A percentile compares a stretch with the other conserved stretches of the same genome.
Conservation (phyloP, 2,113 vertebrate species). For the Pangasianodon hypophthalmus region DNA sequence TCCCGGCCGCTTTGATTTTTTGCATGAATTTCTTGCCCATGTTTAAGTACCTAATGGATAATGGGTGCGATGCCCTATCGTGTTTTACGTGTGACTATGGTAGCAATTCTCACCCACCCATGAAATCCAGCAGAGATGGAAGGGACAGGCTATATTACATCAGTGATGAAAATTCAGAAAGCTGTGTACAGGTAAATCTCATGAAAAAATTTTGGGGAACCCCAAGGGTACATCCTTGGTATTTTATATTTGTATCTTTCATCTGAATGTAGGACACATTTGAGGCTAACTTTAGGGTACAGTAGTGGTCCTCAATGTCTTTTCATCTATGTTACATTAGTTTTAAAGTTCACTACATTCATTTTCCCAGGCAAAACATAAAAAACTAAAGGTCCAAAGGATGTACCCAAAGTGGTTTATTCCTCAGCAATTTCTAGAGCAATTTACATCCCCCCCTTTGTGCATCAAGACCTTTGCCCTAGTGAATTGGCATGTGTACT, state of each 20-base stretch:
- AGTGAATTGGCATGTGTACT: neutral
- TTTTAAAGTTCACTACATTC: neutral
- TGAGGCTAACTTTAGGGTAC: neutral
- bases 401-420: neutral
- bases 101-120: constrained; percentile 78
- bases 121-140: constrained; percentile 54
- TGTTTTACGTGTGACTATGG: constrained; percentile 87
- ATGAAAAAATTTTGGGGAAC: neutral
- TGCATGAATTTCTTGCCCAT: constrained; percentile 82
- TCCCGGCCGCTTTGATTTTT: constrained; percentile 91
- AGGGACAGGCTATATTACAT: constrained; percentile 37
- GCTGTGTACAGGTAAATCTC: constrained; percentile 60
- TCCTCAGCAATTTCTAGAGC: neutral
- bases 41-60: constrained; percentile 89
- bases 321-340: neutral
- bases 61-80: constrained; percentile 82
- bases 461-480: neutral
- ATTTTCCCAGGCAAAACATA: neutral
- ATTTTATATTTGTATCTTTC: neutral
- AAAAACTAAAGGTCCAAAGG: neutral
- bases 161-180: neutral
- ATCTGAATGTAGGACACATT: neutral
- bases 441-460: neutral
- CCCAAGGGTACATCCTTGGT: neutral
- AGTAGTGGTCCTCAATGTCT: neutral